Percentiles rank a stretch among this genome's conserved stretches.
Evolutionary conservation across 2,797 vertebrate genomes (phyloP).

Genomic region (Centropyge bicolor): DNA sequence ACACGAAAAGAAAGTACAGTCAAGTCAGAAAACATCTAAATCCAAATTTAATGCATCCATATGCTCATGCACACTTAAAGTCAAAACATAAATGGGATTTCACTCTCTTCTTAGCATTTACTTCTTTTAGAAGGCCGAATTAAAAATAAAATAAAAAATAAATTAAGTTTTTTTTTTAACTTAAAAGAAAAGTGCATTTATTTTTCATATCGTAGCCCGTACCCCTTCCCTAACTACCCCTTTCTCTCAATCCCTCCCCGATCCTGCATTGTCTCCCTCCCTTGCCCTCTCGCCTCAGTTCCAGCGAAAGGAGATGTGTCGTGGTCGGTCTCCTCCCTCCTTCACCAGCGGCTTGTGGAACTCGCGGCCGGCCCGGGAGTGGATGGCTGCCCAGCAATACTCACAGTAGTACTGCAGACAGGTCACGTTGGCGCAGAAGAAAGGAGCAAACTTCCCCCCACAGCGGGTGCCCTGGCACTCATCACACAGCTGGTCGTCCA

Average conservation of each 20-base stretch:
- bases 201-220: constrained; percentile 87
- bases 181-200: constrained; percentile 99
- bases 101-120: constrained; percentile 80
- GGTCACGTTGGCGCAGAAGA: constrained; percentile 99
- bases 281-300: constrained; percentile 89
- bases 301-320: constrained; percentile 99
- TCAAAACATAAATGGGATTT: constrained; percentile 86
- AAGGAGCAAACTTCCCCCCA: constrained; percentile 98
- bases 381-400: constrained; percentile 99
- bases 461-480: constrained; percentile 99
- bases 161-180: constrained; percentile 81
- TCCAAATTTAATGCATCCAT: constrained; percentile 88
- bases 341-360: constrained; percentile 99
- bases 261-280: constrained; percentile 68
- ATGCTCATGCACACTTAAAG: constrained; percentile 88
- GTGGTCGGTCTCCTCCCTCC: constrained; percentile 98
- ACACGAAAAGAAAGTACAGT: constrained; percentile 84
- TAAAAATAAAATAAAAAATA: constrained; percentile 79
- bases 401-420: constrained; percentile 99
- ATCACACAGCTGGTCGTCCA: constrained; percentile 99
- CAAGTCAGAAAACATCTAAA: constrained; percentile 85
- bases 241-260: constrained; percentile 65
- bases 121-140: constrained; percentile 83
- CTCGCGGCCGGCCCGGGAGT: constrained; percentile 97
- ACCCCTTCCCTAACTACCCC: constrained; percentile 70